Base-by-base conservation (phyloP, 2,113 vertebrate genomes). In the Porphyrio hochstetteri region DNA sequence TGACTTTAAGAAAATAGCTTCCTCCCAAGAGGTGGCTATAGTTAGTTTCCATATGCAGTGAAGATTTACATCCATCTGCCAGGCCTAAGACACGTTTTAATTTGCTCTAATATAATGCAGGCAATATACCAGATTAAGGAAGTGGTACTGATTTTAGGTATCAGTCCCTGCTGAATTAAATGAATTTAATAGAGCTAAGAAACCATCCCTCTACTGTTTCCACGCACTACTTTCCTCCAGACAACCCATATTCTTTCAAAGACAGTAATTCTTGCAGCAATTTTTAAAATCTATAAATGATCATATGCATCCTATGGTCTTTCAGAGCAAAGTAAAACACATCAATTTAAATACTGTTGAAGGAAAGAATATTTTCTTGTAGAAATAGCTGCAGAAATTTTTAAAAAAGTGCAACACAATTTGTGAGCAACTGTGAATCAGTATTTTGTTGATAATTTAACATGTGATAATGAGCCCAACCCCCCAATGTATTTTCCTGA, bases 31-130 rank as follows among this genome's bases (percentile, higher is more conserved):
- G 69, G 52, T 67, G 27, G 86, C 84, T 97, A 95, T 76, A 95
- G 93, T 93, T 95, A 96, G 91, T 91, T 93, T 75, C 91, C 84
- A 75, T 38, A 91, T 71, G 84, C 77, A 82, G 84, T 36, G 69
- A 95, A 82, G 53, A 93, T 84, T 84, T 87, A 92, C 44, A 88
- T 83, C 92, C 92, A 96, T 96, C 94, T 96, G 96, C 72, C 77
- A 91, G 72, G 46, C 44, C 71, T 78, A 84, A 92, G 52, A 86
- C 75, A 80, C 0, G 2, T 90, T 96, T 92, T 78, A 60, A 75
- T 91, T 93, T 84, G 53, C 61, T 97, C 42, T 91, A 93, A 91
- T 23, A 52, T 86, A 95, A 91, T 1, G 2, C 60, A 84, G 9
- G 65, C 80, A 91, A 86, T 55, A 38, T 8, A 86, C 3, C 77